Evolutionary conservation across 2,888 invertebrate species (phyloP).

Genomic region (Hydrotaea cyrtoneurina): DNA sequence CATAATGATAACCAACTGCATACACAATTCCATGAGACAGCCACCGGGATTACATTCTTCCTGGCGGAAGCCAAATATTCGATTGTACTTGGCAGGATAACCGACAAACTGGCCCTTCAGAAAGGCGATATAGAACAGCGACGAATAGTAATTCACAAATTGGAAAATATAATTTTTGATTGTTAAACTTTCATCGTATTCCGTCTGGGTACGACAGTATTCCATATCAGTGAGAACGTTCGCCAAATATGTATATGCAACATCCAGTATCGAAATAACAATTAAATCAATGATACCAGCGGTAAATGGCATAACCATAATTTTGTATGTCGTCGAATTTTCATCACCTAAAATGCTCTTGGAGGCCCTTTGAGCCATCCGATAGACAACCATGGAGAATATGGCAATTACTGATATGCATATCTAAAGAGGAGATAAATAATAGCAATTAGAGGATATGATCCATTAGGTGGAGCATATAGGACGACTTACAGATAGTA

Average conservation of each 20-base stretch:
- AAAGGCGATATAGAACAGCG: conserved; percentile 92
- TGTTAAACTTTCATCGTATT: conserved; percentile 92
- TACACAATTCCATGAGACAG: conserved; percentile 91
- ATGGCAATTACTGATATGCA: conserved; percentile 87
- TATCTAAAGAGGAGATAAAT: conserved; percentile 80
- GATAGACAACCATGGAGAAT: conserved; percentile 89
- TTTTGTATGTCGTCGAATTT: conserved; percentile 82
- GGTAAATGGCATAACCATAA: conserved; percentile 87
- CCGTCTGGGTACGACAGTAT: conserved; percentile 89
- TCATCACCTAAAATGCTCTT: conserved; percentile 82
- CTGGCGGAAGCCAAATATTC: conserved; percentile 86
- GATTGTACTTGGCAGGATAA: conserved; percentile 88
- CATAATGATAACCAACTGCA: conserved; percentile 93
- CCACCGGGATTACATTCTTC: conserved; percentile 93
- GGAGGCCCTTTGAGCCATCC: conserved; percentile 85
- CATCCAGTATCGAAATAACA: conserved; percentile 89
- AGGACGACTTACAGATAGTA: conserved; percentile 77
- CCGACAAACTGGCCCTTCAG: conserved; percentile 90
- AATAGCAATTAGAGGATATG: background rate
- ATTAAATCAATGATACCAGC: conserved; percentile 90
- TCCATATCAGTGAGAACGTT: conserved; percentile 88
- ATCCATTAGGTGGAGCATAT: background rate
- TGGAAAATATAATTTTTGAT: conserved; percentile 93
- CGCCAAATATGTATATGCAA: conserved; percentile 85
- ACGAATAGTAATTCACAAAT: conserved; percentile 94